A percentile compares a stretch with the other conserved stretches of the same genome.
These are phyloP conservation scores for Pleuronectes platessa DNA, from an alignment of 2,113 vertebrate genomes.

Conservation along the genomic window DNA sequence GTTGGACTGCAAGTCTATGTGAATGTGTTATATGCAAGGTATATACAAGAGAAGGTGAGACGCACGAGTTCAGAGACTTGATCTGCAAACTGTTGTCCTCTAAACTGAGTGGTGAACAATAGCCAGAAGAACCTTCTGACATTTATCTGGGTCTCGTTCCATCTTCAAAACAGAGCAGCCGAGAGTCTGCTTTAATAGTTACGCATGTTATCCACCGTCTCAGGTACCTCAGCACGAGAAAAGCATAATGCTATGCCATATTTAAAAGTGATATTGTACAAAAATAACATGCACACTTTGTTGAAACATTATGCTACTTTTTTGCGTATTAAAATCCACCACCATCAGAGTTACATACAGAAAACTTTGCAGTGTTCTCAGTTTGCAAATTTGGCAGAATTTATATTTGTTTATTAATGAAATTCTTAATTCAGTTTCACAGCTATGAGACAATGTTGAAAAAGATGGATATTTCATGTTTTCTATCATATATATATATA, in stretches of 20 bases:
- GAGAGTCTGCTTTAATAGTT: conserved; percentile 43
- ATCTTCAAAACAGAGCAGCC: conserved; percentile 37
- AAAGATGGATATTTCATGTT: conserved; percentile 57
- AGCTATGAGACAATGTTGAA: conserved; percentile 65
- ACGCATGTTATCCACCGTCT: conserved; percentile 41
- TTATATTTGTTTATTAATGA: conserved; percentile 61
- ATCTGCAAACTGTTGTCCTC: conserved; percentile 42
- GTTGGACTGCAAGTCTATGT: conserved; percentile 46
- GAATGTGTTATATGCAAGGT: conserved; percentile 50
- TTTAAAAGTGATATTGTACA: conserved; percentile 77
- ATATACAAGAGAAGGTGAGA: conserved; percentile 58
- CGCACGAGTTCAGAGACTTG: conserved; percentile 54
- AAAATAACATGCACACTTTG: conserved; percentile 80
- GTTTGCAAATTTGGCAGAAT: conserved; percentile 74
- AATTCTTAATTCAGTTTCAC: conserved; percentile 66
- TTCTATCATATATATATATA: conserved; percentile 52
- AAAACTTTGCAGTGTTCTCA: conserved; percentile 67
- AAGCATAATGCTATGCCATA: conserved; percentile 51
- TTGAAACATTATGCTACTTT: conserved; percentile 75
- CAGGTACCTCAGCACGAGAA: conserved; percentile 61
- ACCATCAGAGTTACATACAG: conserved; percentile 64
- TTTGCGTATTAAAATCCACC: conserved; percentile 73
- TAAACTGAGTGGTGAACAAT: conserved; percentile 31
- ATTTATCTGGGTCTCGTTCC: conserved; percentile 37
- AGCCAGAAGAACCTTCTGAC: conserved; percentile 26